These are phyloP conservation scores for Cotesia vestalis DNA, from an alignment of 1,140 invertebrate genomes.

Conservation along the genomic window DNA sequence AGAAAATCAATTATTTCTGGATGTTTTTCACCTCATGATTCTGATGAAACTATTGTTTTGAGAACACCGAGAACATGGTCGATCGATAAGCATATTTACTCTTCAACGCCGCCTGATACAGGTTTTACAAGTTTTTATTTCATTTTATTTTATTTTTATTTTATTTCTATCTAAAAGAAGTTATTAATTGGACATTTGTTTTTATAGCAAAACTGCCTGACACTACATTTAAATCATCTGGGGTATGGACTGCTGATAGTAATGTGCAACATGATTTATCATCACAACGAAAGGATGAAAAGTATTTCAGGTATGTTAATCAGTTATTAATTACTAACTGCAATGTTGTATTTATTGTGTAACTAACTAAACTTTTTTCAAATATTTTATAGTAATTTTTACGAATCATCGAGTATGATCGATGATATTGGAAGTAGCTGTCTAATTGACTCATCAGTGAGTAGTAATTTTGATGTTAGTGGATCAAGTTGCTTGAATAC, in stretches of 20 bases:
- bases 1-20: constrained; percentile 45
- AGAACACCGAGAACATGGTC: constrained; percentile 40
- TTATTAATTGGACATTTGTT: neutral
- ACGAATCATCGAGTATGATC: constrained; percentile 47
- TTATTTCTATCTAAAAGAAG: neutral
- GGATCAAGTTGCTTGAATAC: constrained; percentile 47
- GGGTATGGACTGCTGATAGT: constrained; percentile 26
- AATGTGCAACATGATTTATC: constrained; percentile 42
- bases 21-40: constrained; percentile 44
- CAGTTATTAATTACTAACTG: constrained; percentile 1
- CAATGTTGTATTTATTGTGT: neutral
- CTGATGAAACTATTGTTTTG: constrained; percentile 35
- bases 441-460: constrained; percentile 46
- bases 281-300: constrained; percentile 51
- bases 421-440: constrained; percentile 53
- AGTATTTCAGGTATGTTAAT: constrained; percentile 51
- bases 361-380: neutral
- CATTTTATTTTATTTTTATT: constrained; percentile 1
- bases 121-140: too few species aligned
- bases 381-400: constrained; percentile 20
- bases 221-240: constrained; percentile 13
- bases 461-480: constrained; percentile 49
- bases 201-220: constrained; percentile 26
- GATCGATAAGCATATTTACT: neutral
- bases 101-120: constrained; percentile 40